Evolutionary conservation across 1,140 invertebrate species (phyloP).

Genomic region (Tetraneura akinire): DNA sequence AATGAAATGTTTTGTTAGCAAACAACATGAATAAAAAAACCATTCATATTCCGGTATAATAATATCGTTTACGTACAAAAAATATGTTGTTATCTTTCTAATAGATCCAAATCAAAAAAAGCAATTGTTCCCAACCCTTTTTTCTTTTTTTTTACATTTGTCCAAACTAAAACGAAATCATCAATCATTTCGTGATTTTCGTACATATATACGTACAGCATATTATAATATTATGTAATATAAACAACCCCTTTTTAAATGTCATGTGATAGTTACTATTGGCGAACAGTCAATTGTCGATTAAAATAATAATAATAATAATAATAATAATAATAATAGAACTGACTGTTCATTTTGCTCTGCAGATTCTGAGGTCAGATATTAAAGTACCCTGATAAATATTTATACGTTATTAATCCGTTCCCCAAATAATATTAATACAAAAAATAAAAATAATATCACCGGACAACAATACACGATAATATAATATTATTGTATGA

Average conservation of each 20-base stretch:
- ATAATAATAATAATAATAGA: not conserved
- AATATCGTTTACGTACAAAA: not conserved
- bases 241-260: slow-evolving; percentile 9
- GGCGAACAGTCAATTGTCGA: slow-evolving; percentile 31
- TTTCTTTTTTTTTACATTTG: slow-evolving; percentile 6
- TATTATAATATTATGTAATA: too few species aligned
- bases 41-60: slow-evolving; percentile 1
- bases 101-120: slow-evolving; percentile 24
- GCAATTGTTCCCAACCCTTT: slow-evolving; percentile 32
- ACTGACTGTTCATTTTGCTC: slow-evolving; percentile 24
- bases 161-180: slow-evolving; percentile 8
- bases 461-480: too few species aligned
- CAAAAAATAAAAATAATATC: not conserved
- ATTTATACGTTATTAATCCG: slow-evolving; percentile 13
- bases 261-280: slow-evolving; percentile 14
- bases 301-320: slow-evolving; percentile 19
- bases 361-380: slow-evolving; percentile 29
- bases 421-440: slow-evolving; percentile 37
- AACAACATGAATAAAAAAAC: slow-evolving; percentile 7
- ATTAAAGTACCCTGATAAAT: slow-evolving; percentile 1
- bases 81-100: slow-evolving; percentile 30
- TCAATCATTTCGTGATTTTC: slow-evolving; percentile 31
- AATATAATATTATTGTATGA: too few species aligned
- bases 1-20: slow-evolving; percentile 12
- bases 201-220: not conserved